Conservation (phyloP, 92 coral and sea anemone genomes). For the Ricordea florida region DNA sequence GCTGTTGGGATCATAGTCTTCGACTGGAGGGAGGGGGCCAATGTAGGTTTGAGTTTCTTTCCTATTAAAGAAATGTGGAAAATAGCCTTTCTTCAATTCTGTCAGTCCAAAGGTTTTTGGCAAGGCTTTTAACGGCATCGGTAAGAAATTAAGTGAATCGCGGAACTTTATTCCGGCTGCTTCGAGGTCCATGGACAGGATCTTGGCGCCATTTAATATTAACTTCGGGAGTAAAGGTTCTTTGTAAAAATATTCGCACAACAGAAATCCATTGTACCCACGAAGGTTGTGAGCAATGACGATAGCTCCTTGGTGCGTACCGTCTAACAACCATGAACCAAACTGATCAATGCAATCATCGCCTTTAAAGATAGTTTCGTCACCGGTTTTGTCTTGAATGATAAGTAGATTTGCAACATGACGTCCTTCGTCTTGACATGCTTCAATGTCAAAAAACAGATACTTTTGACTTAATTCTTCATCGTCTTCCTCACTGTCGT, state of each 20-base stretch:
- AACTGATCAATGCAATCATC: slow-evolving; percentile 15
- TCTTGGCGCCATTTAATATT: neutral
- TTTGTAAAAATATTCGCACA: slow-evolving; percentile 18
- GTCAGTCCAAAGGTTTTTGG: slow-evolving; percentile 62
- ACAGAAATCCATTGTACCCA: slow-evolving; percentile 1
- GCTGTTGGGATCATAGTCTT: slow-evolving; percentile 52
- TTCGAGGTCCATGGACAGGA: slow-evolving; percentile 7
- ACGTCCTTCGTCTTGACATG: slow-evolving; percentile 37
- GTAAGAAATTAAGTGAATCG: slow-evolving; percentile 39
- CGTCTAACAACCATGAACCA: slow-evolving; percentile 34
- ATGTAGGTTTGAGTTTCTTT: slow-evolving; percentile 27
- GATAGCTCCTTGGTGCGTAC: neutral
- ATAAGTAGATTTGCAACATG: slow-evolving; percentile 33
- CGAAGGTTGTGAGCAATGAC: slow-evolving; percentile 4
- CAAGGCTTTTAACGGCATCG: slow-evolving; percentile 33
- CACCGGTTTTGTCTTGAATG: slow-evolving; percentile 14
- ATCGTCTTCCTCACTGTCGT: neutral
- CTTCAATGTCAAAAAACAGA: slow-evolving; percentile 36
- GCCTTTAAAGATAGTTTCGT: slow-evolving; percentile 31
- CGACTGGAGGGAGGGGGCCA: slow-evolving; percentile 42
- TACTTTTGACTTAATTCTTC: neutral
- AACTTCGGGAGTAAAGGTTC: neutral
- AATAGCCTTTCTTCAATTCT: slow-evolving; percentile 59
- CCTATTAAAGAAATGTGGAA: slow-evolving; percentile 51
- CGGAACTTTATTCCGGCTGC: slow-evolving; percentile 37